Conservation (phyloP, 2,113 vertebrate genomes). For the Myanophis thanlyinensis region DNA sequence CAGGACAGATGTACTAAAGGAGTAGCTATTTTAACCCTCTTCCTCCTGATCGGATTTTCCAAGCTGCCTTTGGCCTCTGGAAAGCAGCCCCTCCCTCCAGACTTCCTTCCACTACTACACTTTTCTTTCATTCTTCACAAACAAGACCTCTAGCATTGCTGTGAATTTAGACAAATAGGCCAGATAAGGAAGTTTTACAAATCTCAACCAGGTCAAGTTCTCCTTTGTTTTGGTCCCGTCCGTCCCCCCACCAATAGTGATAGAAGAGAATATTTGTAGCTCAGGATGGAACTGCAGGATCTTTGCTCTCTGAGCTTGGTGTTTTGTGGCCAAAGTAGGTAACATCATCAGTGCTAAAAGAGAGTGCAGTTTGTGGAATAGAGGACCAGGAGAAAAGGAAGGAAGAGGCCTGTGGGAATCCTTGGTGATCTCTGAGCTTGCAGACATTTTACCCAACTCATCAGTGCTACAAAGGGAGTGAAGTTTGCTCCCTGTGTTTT, state of each 20-base stretch:
- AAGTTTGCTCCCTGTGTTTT: neutral
- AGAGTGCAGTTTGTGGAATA: too few species aligned
- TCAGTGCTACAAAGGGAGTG: neutral
- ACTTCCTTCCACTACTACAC: neutral
- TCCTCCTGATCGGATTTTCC: neutral
- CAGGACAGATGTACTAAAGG: too few species aligned
- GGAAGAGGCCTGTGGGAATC: too few species aligned
- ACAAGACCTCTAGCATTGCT: neutral
- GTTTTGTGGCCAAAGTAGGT: too few species aligned
- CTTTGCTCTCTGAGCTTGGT: too few species aligned
- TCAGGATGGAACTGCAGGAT: too few species aligned
- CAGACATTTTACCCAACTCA: neutral
- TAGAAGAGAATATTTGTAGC: neutral
- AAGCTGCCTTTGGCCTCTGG: neutral
- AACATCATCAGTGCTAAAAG: too few species aligned
- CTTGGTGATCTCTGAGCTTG: neutral
- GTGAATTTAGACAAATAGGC: neutral
- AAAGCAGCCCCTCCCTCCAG: neutral
- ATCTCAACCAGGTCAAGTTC: neutral
- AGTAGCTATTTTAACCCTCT: too few species aligned
- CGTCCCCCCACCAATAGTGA: too few species aligned
- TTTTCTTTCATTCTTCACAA: neutral
- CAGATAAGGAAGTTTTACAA: neutral
- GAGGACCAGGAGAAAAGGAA: too few species aligned
- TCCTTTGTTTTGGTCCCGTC: neutral